Evolutionary conservation across 2,113 vertebrate species (phyloP), one percentile per base, ranked within the genome.

Genomic region (Carassius auratus): DNA sequence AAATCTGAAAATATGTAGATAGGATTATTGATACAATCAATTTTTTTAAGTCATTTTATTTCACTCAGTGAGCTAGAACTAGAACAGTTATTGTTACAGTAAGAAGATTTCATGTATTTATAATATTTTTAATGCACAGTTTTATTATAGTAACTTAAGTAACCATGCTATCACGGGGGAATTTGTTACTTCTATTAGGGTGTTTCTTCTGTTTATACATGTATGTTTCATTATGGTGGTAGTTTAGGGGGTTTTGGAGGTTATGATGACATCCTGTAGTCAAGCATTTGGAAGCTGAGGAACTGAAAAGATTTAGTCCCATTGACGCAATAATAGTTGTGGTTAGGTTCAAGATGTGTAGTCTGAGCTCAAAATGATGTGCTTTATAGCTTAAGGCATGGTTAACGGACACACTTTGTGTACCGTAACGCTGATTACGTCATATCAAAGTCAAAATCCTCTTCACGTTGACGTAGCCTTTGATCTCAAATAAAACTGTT

Each of bases 1-100:
- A 93, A 99, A 99, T 88, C 98, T 99, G 88, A 15, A 90, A 71
- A 2, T 26, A 57, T 64, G 3, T 15, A 73, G 21, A 57, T n/a
- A 7, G 42, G 12, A 45, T 74, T 13, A 13, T 30, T 26, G 14
- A 19, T 68, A 17, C 15, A 61, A 38, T n/a, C 14, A 38, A 26
- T 61, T 26, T 50, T n/a, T 30, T 30, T 30, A 30, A 30, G 30
- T 76, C 7, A 1, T 48, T 45, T 64, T 66, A 10, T 73, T 73
- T 71, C 30, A 33, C 17, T 81, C 14, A 14, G 17, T 80, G 59
- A 64, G 59, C 14, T 48, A 30, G 0, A 64, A 79, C 30, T 15
- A 26, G 0, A 61, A 23, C 21, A 23, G 3, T 71, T 71, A 71
- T 38, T 71, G 33, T 38, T 71, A 42, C 8, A 33, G 30, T 68